Conservation (phyloP, 2,888 invertebrate genomes). For the Callinectes sapidus region DNA sequence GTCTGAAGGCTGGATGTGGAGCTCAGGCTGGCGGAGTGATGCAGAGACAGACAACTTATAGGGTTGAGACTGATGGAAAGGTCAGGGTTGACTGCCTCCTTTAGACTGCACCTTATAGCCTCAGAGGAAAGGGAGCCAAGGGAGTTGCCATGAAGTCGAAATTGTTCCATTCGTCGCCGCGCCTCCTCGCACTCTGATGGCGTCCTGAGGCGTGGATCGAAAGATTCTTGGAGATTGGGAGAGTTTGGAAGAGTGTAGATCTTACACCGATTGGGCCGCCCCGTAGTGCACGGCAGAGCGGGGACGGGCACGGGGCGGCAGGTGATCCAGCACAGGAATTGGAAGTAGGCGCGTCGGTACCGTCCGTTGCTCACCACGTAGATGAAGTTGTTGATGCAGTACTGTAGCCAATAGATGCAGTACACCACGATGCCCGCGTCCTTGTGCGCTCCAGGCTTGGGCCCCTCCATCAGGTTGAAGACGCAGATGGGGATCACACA, state of each 20-base stretch:
- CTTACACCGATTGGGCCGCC: neutral
- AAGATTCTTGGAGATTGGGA: slow-evolving; percentile 11
- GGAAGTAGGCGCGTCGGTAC: slow-evolving; percentile 64
- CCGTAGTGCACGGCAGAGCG: too few relatives aligned
- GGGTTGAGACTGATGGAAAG: neutral
- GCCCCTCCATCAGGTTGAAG: slow-evolving; percentile 62
- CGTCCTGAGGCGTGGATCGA: neutral
- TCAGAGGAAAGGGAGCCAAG: neutral
- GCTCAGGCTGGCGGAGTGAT: slow-evolving; percentile 30
- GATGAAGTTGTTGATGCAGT: slow-evolving; percentile 71
- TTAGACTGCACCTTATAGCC: neutral
- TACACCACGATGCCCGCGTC: slow-evolving; percentile 63
- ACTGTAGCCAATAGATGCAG: slow-evolving; percentile 71
- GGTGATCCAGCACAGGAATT: slow-evolving; percentile 54
- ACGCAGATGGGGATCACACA: slow-evolving; percentile 71
- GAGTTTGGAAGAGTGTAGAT: slow-evolving; percentile 20
- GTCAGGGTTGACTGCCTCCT: neutral
- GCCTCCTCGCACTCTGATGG: slow-evolving; percentile 64
- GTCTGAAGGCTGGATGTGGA: slow-evolving; percentile 40
- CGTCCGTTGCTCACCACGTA: slow-evolving; percentile 68
- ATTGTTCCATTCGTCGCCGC: neutral
- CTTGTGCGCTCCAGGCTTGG: neutral
- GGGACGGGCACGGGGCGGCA: slow-evolving; percentile 3
- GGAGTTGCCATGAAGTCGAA: neutral
- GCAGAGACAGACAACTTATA: neutral